phyloP scores from a whole-genome alignment of 2,888 invertebrate genomes.

The Lucinisca nassula region DNA sequence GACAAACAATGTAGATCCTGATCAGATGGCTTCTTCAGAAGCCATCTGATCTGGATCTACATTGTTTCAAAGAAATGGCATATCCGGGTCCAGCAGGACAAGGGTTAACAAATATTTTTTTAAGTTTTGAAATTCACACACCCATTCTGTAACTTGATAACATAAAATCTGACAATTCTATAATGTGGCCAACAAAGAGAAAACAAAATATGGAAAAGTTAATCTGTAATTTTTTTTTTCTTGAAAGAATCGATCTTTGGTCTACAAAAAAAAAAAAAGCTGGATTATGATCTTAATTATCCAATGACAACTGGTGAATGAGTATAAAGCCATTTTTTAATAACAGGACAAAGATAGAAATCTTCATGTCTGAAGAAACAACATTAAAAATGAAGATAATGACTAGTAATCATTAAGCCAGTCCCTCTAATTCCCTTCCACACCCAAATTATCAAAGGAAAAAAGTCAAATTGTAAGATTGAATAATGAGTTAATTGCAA shows the following conservation, averaged over 20 bases:
- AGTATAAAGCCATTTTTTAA: background rate
- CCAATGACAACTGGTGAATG: background rate
- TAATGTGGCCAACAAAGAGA: background rate
- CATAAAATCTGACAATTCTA: background rate
- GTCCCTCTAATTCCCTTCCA: constrained; percentile 7
- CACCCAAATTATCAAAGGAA: constrained; percentile 6
- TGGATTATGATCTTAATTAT: background rate
- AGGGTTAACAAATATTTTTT: too few species aligned
- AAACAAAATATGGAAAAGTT: background rate
- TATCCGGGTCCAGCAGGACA: too few species aligned
- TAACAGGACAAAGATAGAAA: background rate
- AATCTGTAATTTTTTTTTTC: background rate
- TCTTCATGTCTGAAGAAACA: background rate
- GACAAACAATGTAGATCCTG: too few species aligned
- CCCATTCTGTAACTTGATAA: too few species aligned
- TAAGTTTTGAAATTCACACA: too few species aligned
- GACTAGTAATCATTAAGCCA: background rate
- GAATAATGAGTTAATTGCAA: constrained; percentile 4
- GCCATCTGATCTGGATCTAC: too few species aligned
- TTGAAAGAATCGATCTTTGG: background rate
- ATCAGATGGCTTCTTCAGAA: too few species aligned
- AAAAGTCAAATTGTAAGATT: background rate
- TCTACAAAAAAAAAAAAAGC: background rate
- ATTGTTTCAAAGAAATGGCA: too few species aligned
- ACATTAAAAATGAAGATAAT: background rate